Evolutionary conservation across 2,797 vertebrate genomes (phyloP).

Genomic region (Corythornis leucogaster): DNA sequence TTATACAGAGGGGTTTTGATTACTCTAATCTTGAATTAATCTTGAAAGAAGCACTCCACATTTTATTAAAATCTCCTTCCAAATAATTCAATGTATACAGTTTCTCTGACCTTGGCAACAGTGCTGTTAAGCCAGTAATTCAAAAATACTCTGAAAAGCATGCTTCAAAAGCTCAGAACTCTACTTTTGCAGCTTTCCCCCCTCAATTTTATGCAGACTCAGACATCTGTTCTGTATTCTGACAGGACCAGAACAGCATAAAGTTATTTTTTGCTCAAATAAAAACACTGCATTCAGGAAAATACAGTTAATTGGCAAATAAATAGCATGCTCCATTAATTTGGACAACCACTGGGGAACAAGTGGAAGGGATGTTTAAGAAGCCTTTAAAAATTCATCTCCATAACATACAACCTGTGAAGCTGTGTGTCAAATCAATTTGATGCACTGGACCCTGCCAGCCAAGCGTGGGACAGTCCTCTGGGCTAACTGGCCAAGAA

Average conservation of each 20-base stretch:
- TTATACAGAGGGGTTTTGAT: background rate
- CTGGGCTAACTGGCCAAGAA: background rate
- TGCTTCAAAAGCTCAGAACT: background rate
- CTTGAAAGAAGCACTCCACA: background rate
- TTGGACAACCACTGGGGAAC: background rate
- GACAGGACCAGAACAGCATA: background rate
- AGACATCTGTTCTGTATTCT: background rate
- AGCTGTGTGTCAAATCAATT: background rate
- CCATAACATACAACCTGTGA: background rate
- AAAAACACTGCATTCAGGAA: background rate
- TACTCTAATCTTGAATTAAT: background rate
- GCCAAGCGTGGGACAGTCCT: background rate
- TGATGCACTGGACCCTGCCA: background rate
- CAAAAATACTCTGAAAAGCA: background rate
- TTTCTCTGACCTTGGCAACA: background rate
- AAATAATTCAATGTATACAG: background rate
- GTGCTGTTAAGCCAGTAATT: background rate
- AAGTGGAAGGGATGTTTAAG: background rate
- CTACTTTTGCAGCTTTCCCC: background rate
- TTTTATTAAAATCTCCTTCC: background rate
- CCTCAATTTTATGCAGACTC: fast-evolving
- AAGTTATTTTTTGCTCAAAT: background rate
- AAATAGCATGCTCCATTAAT: background rate
- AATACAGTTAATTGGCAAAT: background rate
- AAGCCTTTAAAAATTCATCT: background rate